Evolutionary conservation across 2,797 vertebrate genomes (phyloP), one percentile per base, ranked within the genome.

Genomic region (Micrastur ruficollis): DNA sequence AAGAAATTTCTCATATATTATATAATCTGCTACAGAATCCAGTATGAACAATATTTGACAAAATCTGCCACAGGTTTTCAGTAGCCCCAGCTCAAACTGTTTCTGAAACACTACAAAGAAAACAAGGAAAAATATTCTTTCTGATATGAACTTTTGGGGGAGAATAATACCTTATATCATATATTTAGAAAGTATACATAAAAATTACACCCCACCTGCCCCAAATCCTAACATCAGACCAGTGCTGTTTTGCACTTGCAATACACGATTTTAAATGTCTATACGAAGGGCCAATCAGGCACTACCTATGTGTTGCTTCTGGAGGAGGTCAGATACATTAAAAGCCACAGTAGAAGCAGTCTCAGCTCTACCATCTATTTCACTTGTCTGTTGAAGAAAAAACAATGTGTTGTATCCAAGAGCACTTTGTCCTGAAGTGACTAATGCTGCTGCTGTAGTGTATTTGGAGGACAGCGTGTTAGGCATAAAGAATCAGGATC

Each of bases 401-500:
- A 86, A 95, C 75, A 79, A 65, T 38, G 31, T 82, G 44, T 75
- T 92, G 27, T 73, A 58, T 88, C 49, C 66, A 85, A 75, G 56
- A 86, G 66, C 82, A 93, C 70, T 96, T 97, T 96, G 75, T 86
- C 92, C 61, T 97, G 52, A 55, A 81, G 50, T 94, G 83, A 67
- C 75, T 88, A 47, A 85, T 96, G 49, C 32, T 90, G 66, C 55
- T 95, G 67, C 66, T 95, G n/a, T 29, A 73, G 56, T 81, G 61
- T 89, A 67, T 93, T 96, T 97, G 67, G 93, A 94, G 76, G 84
- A 94, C 73, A 67, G 67, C 82, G 89, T 71, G 92, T 86, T 85
- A 87, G 22, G 86, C 88, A 89, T 90, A 95, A 97, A 96, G 90
- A 97, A 96, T 96, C 58, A 59, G 82, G 55, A 91, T 87, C 59